A percentile compares a stretch with the other conserved stretches of the same genome.
These are phyloP conservation scores for Capitulum mitella DNA, from an alignment of 2,888 invertebrate genomes.

Conservation along the genomic window DNA sequence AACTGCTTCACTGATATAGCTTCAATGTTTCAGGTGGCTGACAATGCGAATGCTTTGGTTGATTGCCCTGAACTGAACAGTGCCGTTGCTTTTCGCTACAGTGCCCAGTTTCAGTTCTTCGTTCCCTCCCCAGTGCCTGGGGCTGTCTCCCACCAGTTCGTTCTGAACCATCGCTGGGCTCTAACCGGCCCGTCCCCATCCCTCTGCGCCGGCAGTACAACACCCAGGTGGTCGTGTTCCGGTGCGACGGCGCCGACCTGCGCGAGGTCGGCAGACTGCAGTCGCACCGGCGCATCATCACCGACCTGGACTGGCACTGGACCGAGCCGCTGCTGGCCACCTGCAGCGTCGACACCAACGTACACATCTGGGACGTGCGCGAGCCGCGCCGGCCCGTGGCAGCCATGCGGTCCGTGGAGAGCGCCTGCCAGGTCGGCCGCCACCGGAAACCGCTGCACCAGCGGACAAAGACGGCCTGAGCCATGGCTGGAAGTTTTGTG, in stretches of 20 bases:
- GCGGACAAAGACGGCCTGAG: too few species aligned
- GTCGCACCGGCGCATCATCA: constrained; percentile 76
- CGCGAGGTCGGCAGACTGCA: constrained; percentile 51
- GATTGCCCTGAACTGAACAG: too few species aligned
- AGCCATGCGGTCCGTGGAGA: constrained; percentile 46
- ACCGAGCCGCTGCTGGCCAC: constrained; percentile 70
- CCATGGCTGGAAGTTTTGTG: too few species aligned
- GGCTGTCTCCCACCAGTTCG: neutral
- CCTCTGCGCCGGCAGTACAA: neutral
- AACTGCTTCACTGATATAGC: neutral
- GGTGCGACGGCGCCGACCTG: neutral
- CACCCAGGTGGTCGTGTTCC: neutral
- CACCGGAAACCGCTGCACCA: too few species aligned
- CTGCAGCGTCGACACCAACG: constrained; percentile 88
- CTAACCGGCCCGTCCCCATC: neutral
- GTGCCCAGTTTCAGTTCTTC: too few species aligned
- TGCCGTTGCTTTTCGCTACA: too few species aligned
- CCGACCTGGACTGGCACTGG: constrained; percentile 86
- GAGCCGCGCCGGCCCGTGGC: constrained; percentile 73
- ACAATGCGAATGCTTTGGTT: too few species aligned
- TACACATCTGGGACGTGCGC: constrained; percentile 86
- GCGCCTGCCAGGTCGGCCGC: constrained; percentile 20
- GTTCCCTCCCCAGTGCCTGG: neutral
- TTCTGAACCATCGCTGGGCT: neutral
- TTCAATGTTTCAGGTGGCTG: neutral